These are phyloP conservation scores for Hydriomena furcata DNA, from an alignment of 2,888 invertebrate genomes.

Conservation along the genomic window DNA sequence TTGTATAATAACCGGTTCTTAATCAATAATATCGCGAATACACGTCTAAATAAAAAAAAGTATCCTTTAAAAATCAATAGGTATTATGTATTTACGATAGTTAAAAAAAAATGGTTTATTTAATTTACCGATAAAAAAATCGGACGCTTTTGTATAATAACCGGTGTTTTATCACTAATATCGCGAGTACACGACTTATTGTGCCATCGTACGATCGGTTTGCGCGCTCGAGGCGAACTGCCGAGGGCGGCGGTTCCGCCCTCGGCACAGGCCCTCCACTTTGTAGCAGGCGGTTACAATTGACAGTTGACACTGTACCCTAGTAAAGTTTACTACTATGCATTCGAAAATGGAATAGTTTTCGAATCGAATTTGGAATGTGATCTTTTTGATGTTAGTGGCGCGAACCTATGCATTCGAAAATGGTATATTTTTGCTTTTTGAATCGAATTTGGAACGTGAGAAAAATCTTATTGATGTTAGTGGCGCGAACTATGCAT, in stretches of 20 bases:
- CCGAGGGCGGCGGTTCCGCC: conserved; percentile 76
- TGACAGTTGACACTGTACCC: conserved; percentile 37
- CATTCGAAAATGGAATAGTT: neutral
- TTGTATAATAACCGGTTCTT: neutral
- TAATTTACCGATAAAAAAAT: too few species aligned
- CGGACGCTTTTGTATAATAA: neutral
- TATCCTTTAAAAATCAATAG: too few species aligned
- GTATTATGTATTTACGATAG: too few species aligned
- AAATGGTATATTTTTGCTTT: too few species aligned
- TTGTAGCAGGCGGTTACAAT: conserved; percentile 12
- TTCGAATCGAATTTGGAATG: neutral
- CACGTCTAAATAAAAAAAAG: too few species aligned
- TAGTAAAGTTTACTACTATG: too few species aligned
- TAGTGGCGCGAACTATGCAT: conserved; percentile 17
- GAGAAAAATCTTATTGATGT: too few species aligned
- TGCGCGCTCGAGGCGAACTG: conserved; percentile 69
- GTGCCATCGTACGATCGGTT: conserved; percentile 47
- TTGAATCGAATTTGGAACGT: too few species aligned
- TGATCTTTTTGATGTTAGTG: too few species aligned
- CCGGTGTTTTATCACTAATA: neutral
- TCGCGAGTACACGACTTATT: neutral
- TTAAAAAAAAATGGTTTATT: too few species aligned
- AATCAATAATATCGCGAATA: conserved; percentile 1
- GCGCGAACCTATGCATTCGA: too few species aligned
- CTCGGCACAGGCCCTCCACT: conserved; percentile 35